Base-by-base conservation (phyloP, 1,140 invertebrate genomes). In the Medauroidea extradentata region DNA sequence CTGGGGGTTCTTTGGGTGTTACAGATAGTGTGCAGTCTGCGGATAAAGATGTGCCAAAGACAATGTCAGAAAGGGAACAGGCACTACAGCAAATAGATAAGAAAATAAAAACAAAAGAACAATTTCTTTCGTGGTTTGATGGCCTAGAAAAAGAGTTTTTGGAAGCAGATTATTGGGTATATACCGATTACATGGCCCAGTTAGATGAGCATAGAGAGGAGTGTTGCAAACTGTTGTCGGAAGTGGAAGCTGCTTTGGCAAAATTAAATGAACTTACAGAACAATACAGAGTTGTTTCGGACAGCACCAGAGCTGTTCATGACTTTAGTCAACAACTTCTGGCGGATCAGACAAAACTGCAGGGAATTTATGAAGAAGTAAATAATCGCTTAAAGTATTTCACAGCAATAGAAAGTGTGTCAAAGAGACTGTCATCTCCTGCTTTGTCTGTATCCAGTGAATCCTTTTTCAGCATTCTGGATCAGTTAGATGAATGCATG, bases 281-380 rank as follows among this genome's bases (percentile, higher is more conserved):
- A 57, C 86, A 94, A 69, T 95, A 94, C 71, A 81, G 86, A 55
- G 81, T 88, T 66, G 93, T 96, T 1, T 91, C 91, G 1, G 85
- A 87, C 55, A 96, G 95, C 79, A 96, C 93, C 2, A 93, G 89
- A 71, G 89, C 91, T 3, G 74, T 97, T 2, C 93, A 96, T 71
- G 85, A 85, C 60, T 90, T 91, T 43, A 96, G 93, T 75, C 91
- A 96, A 69, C 87, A 95, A 69, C 74, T 96, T 9, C 82, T 95
- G 39, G 85, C 86, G 3, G 91, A 96, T 73, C 71, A 84, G 80
- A 87, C 85, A 51, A 85, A 87, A 63, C 76, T 97, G 2, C 89
- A 90, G 66, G 79, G 82, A 53, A 84, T 89, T 48, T 88, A 88
- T 66, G 85, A 90, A 56, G 86, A 87, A 53, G 88, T 98, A 23